Evolutionary conservation across 2,797 vertebrate species (phyloP).

Genomic region (Triplophysa bombifrons): DNA sequence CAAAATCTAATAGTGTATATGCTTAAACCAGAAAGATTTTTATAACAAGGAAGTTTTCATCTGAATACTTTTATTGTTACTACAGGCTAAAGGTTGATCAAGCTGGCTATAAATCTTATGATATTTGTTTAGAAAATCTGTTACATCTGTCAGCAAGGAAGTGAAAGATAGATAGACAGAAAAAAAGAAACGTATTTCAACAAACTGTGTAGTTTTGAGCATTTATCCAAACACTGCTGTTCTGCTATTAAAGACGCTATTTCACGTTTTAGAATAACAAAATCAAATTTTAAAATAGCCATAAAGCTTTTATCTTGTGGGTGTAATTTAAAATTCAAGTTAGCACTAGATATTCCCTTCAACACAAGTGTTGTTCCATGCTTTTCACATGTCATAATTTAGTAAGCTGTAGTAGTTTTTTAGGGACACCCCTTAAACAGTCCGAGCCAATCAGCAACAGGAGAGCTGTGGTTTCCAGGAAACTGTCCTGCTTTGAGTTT

Average conservation of each 20-base stretch:
- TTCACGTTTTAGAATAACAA: not conserved
- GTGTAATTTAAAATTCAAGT: not conserved
- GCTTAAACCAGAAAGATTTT: not conserved
- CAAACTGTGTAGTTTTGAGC: not conserved
- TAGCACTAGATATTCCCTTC: not conserved
- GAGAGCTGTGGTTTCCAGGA: slow-evolving; percentile 58
- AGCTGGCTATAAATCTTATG: not conserved
- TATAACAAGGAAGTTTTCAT: not conserved
- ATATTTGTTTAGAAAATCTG: not conserved
- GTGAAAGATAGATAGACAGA: not conserved
- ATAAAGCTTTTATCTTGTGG: not conserved
- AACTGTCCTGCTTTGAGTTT: slow-evolving; percentile 53
- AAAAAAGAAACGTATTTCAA: not conserved
- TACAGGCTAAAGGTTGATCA: slow-evolving; percentile 14
- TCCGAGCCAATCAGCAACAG: slow-evolving; percentile 57
- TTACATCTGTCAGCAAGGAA: slow-evolving; percentile 14
- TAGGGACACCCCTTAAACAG: slow-evolving; percentile 19
- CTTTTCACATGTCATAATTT: not conserved
- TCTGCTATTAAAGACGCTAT: not conserved
- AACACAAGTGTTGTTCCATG: not conserved
- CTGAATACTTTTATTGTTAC: not conserved
- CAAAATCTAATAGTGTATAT: not conserved
- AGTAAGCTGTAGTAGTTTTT: slow-evolving; percentile 33
- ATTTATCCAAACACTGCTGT: not conserved
- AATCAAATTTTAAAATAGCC: not conserved